Conservation (phyloP, 1,140 invertebrate species). For the Elysia chlorotica region DNA sequence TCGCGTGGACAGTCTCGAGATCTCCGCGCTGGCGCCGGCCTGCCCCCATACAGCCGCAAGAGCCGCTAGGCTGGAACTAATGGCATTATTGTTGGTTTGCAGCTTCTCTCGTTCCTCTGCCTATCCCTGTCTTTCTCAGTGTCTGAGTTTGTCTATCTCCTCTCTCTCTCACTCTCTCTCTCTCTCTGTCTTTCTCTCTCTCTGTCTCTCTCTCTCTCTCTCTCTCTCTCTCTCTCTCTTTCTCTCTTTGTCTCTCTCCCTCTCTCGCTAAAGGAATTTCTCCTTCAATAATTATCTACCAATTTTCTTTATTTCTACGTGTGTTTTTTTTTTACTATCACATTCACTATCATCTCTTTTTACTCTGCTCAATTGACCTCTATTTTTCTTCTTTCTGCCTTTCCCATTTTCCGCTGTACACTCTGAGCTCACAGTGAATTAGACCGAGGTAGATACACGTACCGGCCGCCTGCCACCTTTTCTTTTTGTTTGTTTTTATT, state of each 20-base stretch:
- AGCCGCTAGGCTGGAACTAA: too few relatives aligned
- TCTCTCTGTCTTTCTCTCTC: slow-evolving; percentile 2
- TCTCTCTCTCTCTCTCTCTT: background rate
- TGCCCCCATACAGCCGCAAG: too few relatives aligned
- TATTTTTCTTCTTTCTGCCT: too few relatives aligned
- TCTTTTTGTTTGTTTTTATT: too few relatives aligned
- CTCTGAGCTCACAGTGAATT: too few relatives aligned
- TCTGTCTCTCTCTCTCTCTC: background rate
- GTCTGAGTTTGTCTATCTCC: background rate
- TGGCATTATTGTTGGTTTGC: too few relatives aligned
- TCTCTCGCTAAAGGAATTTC: background rate
- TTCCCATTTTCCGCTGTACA: background rate
- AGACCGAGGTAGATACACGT: too few relatives aligned
- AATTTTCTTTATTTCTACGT: background rate
- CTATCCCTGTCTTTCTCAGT: background rate
- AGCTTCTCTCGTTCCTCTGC: background rate
- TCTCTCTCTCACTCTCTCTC: background rate
- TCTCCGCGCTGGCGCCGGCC: too few relatives aligned
- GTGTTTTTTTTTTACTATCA: background rate
- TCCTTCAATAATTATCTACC: background rate
- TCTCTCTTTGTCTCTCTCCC: background rate
- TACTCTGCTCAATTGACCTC: background rate
- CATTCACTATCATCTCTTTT: background rate
- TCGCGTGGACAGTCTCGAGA: too few relatives aligned
- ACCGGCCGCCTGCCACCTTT: too few relatives aligned